Evolutionary conservation across 2,888 invertebrate genomes (phyloP).

Genomic region (Sphaerophoria rueppellii): DNA sequence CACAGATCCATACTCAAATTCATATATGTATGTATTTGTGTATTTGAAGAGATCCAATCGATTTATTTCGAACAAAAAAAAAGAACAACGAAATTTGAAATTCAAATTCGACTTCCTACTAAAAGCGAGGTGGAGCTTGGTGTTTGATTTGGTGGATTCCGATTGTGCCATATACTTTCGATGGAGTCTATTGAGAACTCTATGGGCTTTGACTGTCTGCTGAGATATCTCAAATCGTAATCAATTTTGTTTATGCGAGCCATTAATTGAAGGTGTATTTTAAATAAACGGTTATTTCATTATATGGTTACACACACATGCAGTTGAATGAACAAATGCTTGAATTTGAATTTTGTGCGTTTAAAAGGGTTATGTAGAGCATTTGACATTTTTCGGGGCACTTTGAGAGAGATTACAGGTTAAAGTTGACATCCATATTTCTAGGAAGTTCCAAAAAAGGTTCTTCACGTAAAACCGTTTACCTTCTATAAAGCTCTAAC

Average conservation of each 20-base stretch:
- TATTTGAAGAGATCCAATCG: conserved; percentile 24
- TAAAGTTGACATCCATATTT: too few species aligned
- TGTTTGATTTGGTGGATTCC: background rate
- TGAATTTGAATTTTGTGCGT: background rate
- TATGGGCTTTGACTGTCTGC: background rate
- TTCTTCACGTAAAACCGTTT: background rate
- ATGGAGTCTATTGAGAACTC: background rate
- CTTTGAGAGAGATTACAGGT: too few species aligned
- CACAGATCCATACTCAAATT: conserved; percentile 7
- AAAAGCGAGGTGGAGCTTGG: background rate
- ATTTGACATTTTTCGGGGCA: too few species aligned
- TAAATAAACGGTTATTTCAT: conserved; percentile 20
- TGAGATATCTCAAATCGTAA: conserved; percentile 19
- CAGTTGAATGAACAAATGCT: background rate
- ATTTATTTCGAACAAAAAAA: background rate
- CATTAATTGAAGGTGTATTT: conserved; percentile 26
- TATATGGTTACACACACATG: background rate
- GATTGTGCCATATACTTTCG: conserved; percentile 12
- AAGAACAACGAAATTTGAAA: conserved; percentile 45
- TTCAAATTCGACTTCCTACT: conserved; percentile 70
- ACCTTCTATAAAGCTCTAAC: background rate
- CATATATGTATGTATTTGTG: too few species aligned
- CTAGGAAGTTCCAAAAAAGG: too few species aligned
- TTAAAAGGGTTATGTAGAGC: too few species aligned
- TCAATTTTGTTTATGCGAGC: conserved; percentile 20